These are phyloP conservation scores for Hydrocynus forskahlii DNA, from an alignment of 2,797 vertebrate genomes.

Conservation along the genomic window DNA sequence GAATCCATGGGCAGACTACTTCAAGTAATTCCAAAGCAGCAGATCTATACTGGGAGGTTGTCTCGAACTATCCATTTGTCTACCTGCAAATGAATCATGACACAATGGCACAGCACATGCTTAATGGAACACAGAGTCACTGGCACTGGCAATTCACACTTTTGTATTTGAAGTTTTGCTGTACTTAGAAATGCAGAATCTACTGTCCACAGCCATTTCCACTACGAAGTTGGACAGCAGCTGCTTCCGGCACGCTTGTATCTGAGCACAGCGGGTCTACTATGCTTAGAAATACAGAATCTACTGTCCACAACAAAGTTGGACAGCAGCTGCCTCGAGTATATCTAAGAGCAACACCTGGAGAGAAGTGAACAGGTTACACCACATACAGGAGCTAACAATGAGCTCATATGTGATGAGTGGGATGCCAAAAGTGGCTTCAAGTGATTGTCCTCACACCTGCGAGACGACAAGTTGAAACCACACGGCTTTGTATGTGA, in stretches of 20 bases:
- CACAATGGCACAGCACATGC: conserved; percentile 24
- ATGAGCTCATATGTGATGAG: conserved; percentile 58
- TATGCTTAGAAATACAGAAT: neutral
- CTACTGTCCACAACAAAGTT: conserved; percentile 7
- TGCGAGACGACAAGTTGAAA: conserved; percentile 44
- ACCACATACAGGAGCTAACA: conserved; percentile 43
- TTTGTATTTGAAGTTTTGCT: neutral
- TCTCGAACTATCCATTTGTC: conserved; percentile 83
- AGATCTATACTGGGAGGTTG: conserved; percentile 80
- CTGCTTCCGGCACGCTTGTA: conserved; percentile 22
- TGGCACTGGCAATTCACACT: neutral
- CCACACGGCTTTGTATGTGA: conserved; percentile 10
- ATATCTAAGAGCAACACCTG: conserved; percentile 57
- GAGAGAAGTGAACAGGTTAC: conserved; percentile 50
- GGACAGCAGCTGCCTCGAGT: conserved; percentile 24
- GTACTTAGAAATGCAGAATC: neutral
- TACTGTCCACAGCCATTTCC: neutral
- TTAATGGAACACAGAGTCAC: neutral
- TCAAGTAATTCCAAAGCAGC: conserved; percentile 78
- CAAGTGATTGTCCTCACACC: conserved; percentile 53
- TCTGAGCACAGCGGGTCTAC: conserved; percentile 3
- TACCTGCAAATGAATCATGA: conserved; percentile 77
- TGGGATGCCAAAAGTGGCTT: conserved; percentile 38
- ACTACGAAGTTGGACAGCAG: conserved; percentile 43
- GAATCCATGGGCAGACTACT: conserved; percentile 73